Evolutionary conservation across 1,140 invertebrate species (phyloP), one percentile per base, ranked within the genome.

Genomic region (Dufourea novaeangliae): DNA sequence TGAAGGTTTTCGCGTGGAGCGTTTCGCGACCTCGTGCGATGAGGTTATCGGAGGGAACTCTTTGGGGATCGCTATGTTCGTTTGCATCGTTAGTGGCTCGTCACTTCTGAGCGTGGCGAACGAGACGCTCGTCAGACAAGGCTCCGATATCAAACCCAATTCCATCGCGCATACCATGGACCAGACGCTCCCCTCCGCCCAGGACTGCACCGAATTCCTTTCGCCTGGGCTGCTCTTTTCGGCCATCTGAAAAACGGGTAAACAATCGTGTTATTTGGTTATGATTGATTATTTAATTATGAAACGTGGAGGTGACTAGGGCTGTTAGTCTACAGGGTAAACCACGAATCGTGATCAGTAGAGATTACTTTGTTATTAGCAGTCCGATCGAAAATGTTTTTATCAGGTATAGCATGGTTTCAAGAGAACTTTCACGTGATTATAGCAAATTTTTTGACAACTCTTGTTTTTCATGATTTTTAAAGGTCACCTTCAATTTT

Each of bases 131-230:
- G 56, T 56, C 29, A 54, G 56, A 8, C 56, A 44, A 1, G 62
- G 77, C 29, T 79, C 59, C 2, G 41, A 20, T 1, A 87, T 37
- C n/a, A 87, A n/a, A 14, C 82, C 86, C 11, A 87, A 37, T 12
- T 87, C 78, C 22, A 77, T 69, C 8, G 84, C 82, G 22, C 84
- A 86, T 0, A 80, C 62, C 7, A 78, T 11, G 12, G 86, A 80
- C 84, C 86, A 87, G 7, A 79, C 77, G 54, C 59, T 86, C 8
- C 37, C 44, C 37, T 70, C 50, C 41, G 68, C 52, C 71, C 76
- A 77, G 37, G 54, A 37, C 11, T 68, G 74, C 29, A 61, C 52
- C 20, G 20, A n/a, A n/a, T 50, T n/a, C 34, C 46, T 50, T 50
- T n/a, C 46, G 46, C 8, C 20, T n/a, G 1, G 46, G 5, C 5